Evolutionary conservation across 2,113 vertebrate species (phyloP).

Genomic region (Pedetes capensis): DNA sequence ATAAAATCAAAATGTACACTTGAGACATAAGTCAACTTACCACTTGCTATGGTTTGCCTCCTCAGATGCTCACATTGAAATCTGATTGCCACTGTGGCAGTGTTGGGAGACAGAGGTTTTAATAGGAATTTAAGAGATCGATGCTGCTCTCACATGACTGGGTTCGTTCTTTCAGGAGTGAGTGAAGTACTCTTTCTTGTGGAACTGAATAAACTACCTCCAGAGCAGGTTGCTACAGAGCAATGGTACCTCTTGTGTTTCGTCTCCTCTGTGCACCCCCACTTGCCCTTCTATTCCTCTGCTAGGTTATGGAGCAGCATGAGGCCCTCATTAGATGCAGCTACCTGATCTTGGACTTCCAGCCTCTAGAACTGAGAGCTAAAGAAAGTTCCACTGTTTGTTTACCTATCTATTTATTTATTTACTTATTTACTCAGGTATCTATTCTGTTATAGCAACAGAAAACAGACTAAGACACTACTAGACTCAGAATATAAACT

Average conservation of each 20-base stretch:
- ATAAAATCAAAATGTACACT: not conserved
- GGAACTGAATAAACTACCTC: not conserved
- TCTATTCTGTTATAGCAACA: not conserved
- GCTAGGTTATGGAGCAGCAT: accelerated
- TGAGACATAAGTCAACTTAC: not conserved
- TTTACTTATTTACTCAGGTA: too few relatives aligned
- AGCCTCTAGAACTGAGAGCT: not conserved
- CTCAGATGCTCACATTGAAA: not conserved
- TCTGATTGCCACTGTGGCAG: not conserved
- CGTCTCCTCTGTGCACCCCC: not conserved
- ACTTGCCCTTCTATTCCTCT: not conserved
- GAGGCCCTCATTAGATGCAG: not conserved
- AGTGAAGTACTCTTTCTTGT: not conserved
- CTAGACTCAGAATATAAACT: not conserved
- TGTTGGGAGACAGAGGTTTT: not conserved
- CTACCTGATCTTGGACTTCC: not conserved
- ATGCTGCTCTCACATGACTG: not conserved
- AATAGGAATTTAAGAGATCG: not conserved
- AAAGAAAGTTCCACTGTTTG: not conserved
- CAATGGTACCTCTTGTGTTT: not conserved
- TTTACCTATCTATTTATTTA: too few relatives aligned
- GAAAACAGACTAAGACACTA: not conserved
- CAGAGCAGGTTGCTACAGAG: not conserved
- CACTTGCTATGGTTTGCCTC: too few relatives aligned
- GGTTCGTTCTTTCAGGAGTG: not conserved